Base-by-base conservation (phyloP, 1,140 invertebrate genomes). In the Antheraea mylitta region DNA sequence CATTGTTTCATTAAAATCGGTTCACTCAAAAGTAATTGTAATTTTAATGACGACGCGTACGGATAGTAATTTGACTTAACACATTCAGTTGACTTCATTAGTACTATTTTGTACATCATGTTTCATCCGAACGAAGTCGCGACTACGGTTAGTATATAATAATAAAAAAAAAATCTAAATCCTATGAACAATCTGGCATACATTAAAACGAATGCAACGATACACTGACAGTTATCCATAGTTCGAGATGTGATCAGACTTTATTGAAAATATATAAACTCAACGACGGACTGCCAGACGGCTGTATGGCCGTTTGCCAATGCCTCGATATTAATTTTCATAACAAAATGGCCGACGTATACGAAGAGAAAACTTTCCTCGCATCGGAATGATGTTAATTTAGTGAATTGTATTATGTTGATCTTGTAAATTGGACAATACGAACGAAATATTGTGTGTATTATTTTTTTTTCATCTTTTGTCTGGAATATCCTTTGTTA, bases 211-310 rank as follows among this genome's bases (percentile, higher is more conserved):
- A 53, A 53, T 16, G 45, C 45, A 16, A 53, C 11, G 13, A n/a
- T 53, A 53, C 16, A 16, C 3, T 42, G 38, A 42, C 38, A 42
- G 8, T 42, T 42, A 42, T 53, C 16, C 16, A 53, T 53, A 16
- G 45, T 16, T 13, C 45, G 16, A 53, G 45, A 53, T 53, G 11
- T n/a, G 45, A 53, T 53, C 10, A 53, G 45, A 53, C 45, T 53
- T 53, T 53, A 53, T 53, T 53, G 45, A 53, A 53, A 53, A 53
- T 53, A 53, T 53, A 53, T 13, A 53, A n/a, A 53, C 11, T n/a
- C 45, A 13, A 53, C 45, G 45, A 53, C 45, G 16, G 45, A 16
- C 13, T 13, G 45, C 7, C 45, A 13, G 45, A 53, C 45, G 45
- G 45, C 45, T 53, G 45, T 16, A 53, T 53, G 45, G 45, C 45